phyloP scores from a whole-genome alignment of 2,113 vertebrate genomes.

The Halcyon malimbica region DNA sequence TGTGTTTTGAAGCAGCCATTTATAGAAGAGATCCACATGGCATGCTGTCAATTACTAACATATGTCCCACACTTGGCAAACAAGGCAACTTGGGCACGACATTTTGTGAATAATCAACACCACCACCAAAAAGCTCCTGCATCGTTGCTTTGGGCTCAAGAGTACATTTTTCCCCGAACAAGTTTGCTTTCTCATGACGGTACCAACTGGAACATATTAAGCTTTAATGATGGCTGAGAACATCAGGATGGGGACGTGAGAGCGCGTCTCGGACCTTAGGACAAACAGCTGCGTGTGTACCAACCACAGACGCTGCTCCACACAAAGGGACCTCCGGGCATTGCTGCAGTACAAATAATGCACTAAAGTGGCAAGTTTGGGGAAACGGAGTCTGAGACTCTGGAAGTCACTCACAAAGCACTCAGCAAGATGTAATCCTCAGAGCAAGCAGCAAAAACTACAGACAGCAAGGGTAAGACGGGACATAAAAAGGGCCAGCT shows the following conservation, averaged over 20 bases:
- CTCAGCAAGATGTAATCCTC: background rate
- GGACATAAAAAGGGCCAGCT: background rate
- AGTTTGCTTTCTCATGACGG: background rate
- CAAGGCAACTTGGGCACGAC: background rate
- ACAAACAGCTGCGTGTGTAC: background rate
- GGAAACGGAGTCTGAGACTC: background rate
- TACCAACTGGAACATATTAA: slow-evolving; percentile 52
- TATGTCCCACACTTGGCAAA: slow-evolving; percentile 53
- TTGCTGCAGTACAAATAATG: background rate
- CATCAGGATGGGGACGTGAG: background rate
- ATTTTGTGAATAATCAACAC: slow-evolving; percentile 60
- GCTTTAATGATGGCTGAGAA: slow-evolving; percentile 14
- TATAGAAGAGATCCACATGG: slow-evolving; percentile 47
- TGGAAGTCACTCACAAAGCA: background rate
- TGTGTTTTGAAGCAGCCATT: slow-evolving; percentile 66
- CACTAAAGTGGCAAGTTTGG: background rate
- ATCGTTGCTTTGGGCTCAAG: slow-evolving; percentile 28
- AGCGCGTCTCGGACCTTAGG: background rate
- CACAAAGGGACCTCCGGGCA: background rate
- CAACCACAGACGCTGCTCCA: background rate
- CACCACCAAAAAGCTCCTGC: slow-evolving; percentile 33
- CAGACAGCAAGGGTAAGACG: background rate
- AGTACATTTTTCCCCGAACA: slow-evolving; percentile 5
- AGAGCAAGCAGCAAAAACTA: background rate
- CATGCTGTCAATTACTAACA: slow-evolving; percentile 67